phyloP scores from a whole-genome alignment of 2,888 invertebrate species.

The Lithophane leautieri region DNA sequence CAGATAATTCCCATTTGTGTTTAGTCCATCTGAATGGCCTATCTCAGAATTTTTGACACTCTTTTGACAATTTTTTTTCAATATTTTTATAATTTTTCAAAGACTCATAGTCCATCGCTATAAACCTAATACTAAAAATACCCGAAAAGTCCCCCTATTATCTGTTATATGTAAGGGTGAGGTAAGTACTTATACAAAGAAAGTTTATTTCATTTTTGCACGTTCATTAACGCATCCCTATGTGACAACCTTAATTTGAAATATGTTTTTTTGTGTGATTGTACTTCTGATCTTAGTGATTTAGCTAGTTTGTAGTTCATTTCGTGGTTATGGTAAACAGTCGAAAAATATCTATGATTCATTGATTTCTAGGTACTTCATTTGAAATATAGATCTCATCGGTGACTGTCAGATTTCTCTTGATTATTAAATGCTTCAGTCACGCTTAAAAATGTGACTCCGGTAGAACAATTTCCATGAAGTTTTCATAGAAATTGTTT shows the following conservation, averaged over 20 bases:
- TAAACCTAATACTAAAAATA: background rate
- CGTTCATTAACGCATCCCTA: slow-evolving; percentile 51
- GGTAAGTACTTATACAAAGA: slow-evolving; percentile 16
- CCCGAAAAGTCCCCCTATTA: background rate
- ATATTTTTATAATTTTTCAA: background rate
- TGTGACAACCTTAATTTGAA: slow-evolving; percentile 61
- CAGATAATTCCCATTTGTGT: background rate
- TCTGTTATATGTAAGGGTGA: background rate
- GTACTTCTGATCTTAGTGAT: slow-evolving; percentile 42
- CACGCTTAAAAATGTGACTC: background rate
- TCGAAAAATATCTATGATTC: slow-evolving; percentile 30
- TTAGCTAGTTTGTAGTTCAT: slow-evolving; percentile 37
- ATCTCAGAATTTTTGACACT: background rate
- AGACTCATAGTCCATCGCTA: background rate
- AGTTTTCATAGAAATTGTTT: background rate
- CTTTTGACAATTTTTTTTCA: background rate
- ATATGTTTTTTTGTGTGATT: slow-evolving; percentile 56
- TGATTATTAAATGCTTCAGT: slow-evolving; percentile 25
- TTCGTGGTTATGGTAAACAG: slow-evolving; percentile 56
- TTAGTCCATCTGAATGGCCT: background rate
- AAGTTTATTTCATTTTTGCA: slow-evolving; percentile 46
- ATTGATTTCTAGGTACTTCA: slow-evolving; percentile 10
- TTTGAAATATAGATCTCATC: slow-evolving; percentile 14
- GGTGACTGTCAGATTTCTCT: slow-evolving; percentile 30
- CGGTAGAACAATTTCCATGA: background rate